Evolutionary conservation across 2,797 vertebrate genomes (phyloP).

Genomic region (Vultur gryphus): DNA sequence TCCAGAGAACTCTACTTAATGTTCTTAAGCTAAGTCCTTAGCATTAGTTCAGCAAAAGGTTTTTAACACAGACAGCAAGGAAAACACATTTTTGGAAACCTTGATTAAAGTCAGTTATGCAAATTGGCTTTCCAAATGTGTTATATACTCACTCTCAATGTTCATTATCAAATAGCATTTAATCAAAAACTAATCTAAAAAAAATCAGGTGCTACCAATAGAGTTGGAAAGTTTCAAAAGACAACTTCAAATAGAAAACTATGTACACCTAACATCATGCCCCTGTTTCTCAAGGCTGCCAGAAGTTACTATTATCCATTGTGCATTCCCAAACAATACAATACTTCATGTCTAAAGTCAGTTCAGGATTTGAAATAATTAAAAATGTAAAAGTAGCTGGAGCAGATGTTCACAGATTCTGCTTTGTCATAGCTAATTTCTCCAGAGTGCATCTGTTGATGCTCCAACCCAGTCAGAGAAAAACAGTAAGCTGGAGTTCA

Average conservation of each 20-base stretch:
- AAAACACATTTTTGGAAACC: not conserved
- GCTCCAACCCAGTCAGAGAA: not conserved
- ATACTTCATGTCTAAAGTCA: not conserved
- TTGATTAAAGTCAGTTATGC: not conserved
- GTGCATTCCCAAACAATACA: not conserved
- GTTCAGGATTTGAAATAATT: conserved; percentile 4
- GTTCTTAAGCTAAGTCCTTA: not conserved
- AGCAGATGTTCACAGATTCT: not conserved
- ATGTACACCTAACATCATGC: not conserved
- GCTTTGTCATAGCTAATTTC: not conserved
- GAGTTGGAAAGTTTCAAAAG: not conserved
- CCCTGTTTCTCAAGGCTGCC: not conserved
- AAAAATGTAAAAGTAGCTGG: conserved; percentile 7
- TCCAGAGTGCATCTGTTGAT: not conserved
- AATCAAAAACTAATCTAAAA: not conserved
- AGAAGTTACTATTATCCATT: not conserved
- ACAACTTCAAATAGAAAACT: not conserved
- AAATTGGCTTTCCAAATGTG: not conserved
- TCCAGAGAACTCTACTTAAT: not conserved
- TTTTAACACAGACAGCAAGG: not conserved
- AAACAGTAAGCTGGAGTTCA: not conserved
- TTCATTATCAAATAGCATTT: not conserved
- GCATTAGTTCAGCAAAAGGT: not conserved
- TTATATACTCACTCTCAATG: not conserved
- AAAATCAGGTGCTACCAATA: not conserved